Evolutionary conservation across 2,113 vertebrate genomes (phyloP), one percentile per base, ranked within the genome.

Genomic region (Amia ocellicauda): DNA sequence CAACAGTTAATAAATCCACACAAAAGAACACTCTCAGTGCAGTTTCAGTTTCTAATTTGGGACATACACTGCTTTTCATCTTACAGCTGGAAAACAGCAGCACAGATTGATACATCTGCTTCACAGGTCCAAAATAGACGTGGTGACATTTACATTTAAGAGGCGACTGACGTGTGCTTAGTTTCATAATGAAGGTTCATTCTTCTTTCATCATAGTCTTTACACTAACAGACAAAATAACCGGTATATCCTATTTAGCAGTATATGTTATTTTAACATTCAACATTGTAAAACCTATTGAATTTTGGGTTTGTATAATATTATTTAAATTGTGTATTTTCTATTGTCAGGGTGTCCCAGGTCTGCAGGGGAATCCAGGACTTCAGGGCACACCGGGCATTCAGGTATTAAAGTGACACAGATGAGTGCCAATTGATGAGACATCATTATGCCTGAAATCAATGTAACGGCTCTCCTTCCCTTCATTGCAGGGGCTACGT

Each of bases 311-410:
- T n/a, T n/a, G n/a, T n/a, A n/a, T n/a, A n/a, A n/a, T n/a, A n/a
- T n/a, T n/a, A n/a, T n/a, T n/a, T n/a, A n/a, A n/a, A n/a, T n/a
- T n/a, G n/a, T n/a, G n/a, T 53, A 27, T 20, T 45, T 40, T 60
- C 69, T 31, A 65, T 76, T 42, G 40, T 51, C 81, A 98, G 95
- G 96, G 94, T 43, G 79, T 91, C 69, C 88, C 89, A 63, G 96
- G 95, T 68, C 60, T 76, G 65, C 74, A 85, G 82, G 96, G 94
- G 75, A 86, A 67, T 65, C 77, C 90, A 63, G 96, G 95, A 27
- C 62, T 87, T 61, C 87, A 89, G 75, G 95, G 94, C 71, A 62
- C 80, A 22, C 87, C 90, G 43, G 95, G 96, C 36, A 59, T 85
- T 62, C 86, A 93, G 86, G 96, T 98, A 91, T 57, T 67, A 19